A percentile compares a stretch with the other conserved stretches of the same genome.
Evolutionary conservation across 2,888 invertebrate genomes (phyloP).

Genomic region (Lissocephala sabroskyi): DNA sequence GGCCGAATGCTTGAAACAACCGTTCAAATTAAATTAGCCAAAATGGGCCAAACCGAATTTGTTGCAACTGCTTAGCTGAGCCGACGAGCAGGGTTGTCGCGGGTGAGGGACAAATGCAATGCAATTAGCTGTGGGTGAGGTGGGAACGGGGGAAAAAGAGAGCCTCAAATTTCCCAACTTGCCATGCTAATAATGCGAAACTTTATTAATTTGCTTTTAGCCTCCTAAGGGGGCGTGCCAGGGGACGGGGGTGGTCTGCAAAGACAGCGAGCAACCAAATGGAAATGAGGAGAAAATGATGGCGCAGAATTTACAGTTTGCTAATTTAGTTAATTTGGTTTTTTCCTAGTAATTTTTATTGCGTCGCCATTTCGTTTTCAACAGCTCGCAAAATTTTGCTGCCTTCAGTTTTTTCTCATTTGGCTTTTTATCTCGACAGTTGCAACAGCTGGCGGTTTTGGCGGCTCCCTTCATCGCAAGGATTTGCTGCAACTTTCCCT

Average conservation of each 20-base stretch:
- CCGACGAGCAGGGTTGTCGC: no score
- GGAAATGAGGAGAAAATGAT: no score
- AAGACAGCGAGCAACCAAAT: no score
- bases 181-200: conserved; percentile 45
- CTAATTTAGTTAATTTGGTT: conserved; percentile 60
- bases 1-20: conserved; percentile 9
- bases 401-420: conserved; percentile 9
- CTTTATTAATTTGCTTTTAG: conserved; percentile 53
- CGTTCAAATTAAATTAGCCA: conserved; percentile 40
- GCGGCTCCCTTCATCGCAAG: background rate
- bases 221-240: conserved; percentile 10
- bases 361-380: conserved; percentile 5
- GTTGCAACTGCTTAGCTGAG: conserved; percentile 6
- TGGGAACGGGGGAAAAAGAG: background rate
- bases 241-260: no score
- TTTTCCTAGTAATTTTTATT: conserved; percentile 38
- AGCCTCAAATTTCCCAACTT: conserved; percentile 7
- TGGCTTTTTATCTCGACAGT: background rate
- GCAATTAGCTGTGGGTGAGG: background rate
- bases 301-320: conserved; percentile 40
- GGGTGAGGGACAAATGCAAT: conserved; percentile 3
- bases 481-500: background rate
- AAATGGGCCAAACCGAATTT: conserved; percentile 4
- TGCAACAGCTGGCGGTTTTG: conserved; percentile 20
- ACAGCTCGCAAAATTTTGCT: conserved; percentile 21